These are phyloP conservation scores for Sinocyclocheilus anshuiensis DNA, from an alignment of 2,113 vertebrate species.

Conservation along the genomic window DNA sequence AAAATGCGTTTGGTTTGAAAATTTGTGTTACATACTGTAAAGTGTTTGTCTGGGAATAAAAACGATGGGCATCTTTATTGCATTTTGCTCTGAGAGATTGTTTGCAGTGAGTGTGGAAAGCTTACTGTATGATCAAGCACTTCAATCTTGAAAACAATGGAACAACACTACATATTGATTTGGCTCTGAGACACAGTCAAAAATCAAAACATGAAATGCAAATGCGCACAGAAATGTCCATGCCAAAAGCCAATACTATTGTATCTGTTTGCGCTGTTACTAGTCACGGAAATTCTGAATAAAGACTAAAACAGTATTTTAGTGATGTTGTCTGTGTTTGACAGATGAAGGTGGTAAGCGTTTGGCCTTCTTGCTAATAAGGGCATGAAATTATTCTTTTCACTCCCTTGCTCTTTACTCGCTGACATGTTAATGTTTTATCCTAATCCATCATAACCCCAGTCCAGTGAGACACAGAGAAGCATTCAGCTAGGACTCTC, in stretches of 20 bases:
- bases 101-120: background rate
- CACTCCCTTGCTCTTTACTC: conserved; percentile 26
- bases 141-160: background rate
- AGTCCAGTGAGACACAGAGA: conserved; percentile 20
- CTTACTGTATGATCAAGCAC: conserved; percentile 14
- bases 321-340: background rate
- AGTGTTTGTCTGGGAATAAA: background rate
- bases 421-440: conserved; percentile 29
- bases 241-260: background rate
- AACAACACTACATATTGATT: background rate
- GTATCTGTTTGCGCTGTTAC: background rate
- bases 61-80: background rate
- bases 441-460: conserved; percentile 38
- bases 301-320: background rate
- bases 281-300: background rate
- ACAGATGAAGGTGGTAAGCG: conserved; percentile 5
- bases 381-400: conserved; percentile 30
- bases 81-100: background rate
- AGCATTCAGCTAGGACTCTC: background rate
- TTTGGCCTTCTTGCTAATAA: conserved; percentile 19
- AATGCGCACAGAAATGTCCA: background rate
- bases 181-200: background rate
- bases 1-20: background rate
- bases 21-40: background rate
- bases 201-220: background rate